Evolutionary conservation across 2,113 vertebrate species (phyloP), one percentile per base, ranked within the genome.

Genomic region (Stictonetta naevosa): DNA sequence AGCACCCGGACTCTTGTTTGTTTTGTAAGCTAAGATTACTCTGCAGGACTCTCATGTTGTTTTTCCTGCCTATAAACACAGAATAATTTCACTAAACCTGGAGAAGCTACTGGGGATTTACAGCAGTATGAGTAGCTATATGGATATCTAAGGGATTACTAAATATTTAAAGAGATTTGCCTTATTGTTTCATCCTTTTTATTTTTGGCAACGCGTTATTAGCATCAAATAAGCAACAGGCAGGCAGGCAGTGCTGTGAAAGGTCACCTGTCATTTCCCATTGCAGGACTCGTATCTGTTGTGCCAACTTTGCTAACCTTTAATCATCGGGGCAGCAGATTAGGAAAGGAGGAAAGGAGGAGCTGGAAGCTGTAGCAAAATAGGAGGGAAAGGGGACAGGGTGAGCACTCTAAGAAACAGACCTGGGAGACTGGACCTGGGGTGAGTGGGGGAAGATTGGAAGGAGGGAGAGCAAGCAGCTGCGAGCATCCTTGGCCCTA

Each of bases 191-290:
- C 50, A 74, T 92, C 58, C 13, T 62, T 86, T 88, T 81, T 73
- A 28, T 68, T 94, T 87, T 66, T 92, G 52, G 66, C 44, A 88
- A 72, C 34, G 73, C 76, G 84, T 92, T 83, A 69, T 92, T 92
- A 86, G 77, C 76, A 86, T 86, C 91, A 77, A 90, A 59, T 83
- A 92, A 3, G 17, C 91, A 90, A 82, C 71, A 79, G 93, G 73
- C 86, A 95, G 83, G 40, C 33, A 28, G 86, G 77, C 81, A 93
- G 69, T 23, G 0, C 60, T 55, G 74, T 34, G 81, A 92, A 97
- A 97, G 89, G 94, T 96, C 91, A 90, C 74, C 86, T 89, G 91
- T 92, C 77, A 48, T 82, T 87, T 94, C 71, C 29, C 38, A 29
- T 89, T 82, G 86, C 64, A 73, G 77, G 13, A 55, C n/a, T 94